Conservation (phyloP, 1,140 invertebrate species). For the Macrostomum lignano region DNA sequence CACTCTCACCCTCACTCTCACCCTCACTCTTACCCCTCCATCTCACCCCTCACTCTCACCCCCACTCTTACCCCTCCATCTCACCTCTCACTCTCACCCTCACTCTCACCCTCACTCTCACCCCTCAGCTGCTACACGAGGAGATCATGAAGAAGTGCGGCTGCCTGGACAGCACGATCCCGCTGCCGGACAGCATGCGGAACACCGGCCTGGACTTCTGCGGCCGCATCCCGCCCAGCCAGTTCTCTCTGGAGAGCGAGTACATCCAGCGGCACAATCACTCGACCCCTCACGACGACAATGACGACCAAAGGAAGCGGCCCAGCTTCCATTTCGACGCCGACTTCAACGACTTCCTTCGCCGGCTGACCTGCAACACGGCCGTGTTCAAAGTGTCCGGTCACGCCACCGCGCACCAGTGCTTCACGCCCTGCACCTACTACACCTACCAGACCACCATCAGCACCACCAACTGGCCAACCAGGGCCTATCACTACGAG, state of each 20-base stretch:
- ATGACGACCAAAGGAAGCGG: too few species aligned
- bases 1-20: too few species aligned
- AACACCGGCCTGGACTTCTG: not conserved
- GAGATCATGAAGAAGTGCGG: not conserved
- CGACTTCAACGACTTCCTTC: too few species aligned
- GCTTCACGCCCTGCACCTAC: not conserved
- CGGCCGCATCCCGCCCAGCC: not conserved
- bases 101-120: too few species aligned
- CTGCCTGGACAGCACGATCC: not conserved
- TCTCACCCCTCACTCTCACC: too few species aligned
- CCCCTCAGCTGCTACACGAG: not conserved
- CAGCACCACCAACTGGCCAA: slow-evolving; percentile 1
- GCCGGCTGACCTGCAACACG: not conserved
- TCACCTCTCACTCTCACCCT: too few species aligned
- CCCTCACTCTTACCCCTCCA: too few species aligned
- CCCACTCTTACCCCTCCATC: too few species aligned
- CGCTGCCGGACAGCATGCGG: not conserved
- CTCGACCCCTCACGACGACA: too few species aligned
- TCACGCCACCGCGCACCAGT: not conserved
- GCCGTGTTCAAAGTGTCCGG: too few species aligned
- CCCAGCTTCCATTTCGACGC: too few species aligned
- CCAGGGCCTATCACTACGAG: not conserved
- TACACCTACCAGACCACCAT: slow-evolving; percentile 1
- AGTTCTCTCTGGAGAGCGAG: not conserved
- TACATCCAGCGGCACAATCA: not conserved